Evolutionary conservation across 2,888 invertebrate species (phyloP), one percentile per base, ranked within the genome.

Genomic region (Teinopalpus imperialis): DNA sequence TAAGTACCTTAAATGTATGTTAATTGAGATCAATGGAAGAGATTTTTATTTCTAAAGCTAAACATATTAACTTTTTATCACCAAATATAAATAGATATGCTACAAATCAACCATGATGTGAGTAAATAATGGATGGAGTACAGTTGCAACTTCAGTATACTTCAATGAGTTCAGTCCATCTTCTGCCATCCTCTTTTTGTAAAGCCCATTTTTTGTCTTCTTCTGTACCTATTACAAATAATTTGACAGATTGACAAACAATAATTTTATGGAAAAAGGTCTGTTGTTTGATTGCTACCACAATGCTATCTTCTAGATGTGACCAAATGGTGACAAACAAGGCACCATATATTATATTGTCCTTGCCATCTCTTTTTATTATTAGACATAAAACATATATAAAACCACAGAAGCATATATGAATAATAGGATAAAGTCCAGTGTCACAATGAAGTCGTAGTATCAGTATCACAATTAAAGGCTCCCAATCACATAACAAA

Each of bases 161-260:
- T 78, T 78, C 13, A 93, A 68, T 5, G 92, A 90, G 67, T 90
- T 93, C 13, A 94, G 72, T 2, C 94, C 94, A 74, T 94, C 93
- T 1, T 71, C 74, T 26, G 80, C 66, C 62, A 90, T 91, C 90
- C 81, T 32, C 89, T 66, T 34, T 83, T 83, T 1, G 90, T 89
- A 35, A 79, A 76, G 32, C 69, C 65, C 1, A 91, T 58, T 21
- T 88, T 69, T 6, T 81, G 74, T 48, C 82, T 80, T 48, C 90
- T 81, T 59, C 86, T 82, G n/a, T 81, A 74, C 61, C 90, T 89
- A 70, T 50, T 80, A 46, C 4, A 32, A 16, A 9, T 18, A 20
- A 30, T n/a, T n/a, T n/a, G n/a, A n/a, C n/a, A n/a, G n/a, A n/a
- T n/a, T n/a, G n/a, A n/a, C n/a, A n/a, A n/a, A n/a, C n/a, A n/a